These are phyloP conservation scores for Ctenodactylus gundi DNA, from an alignment of 2,113 vertebrate species.

Conservation along the genomic window DNA sequence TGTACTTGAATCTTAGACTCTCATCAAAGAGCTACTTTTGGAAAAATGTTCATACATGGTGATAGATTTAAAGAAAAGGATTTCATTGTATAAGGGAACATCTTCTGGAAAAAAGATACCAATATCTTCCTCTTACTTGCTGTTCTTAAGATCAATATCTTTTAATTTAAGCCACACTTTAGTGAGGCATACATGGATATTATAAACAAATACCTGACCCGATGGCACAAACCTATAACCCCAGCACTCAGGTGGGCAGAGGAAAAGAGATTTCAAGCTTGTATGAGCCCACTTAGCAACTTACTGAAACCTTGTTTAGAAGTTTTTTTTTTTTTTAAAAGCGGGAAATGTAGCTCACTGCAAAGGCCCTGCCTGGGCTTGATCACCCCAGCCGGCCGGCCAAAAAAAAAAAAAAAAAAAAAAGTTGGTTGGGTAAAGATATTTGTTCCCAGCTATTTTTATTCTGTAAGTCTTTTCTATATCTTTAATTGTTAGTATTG, in stretches of 20 bases:
- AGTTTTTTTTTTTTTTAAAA: too few species aligned
- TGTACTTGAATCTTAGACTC: not conserved
- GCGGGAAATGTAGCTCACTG: too few species aligned
- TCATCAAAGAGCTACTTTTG: not conserved
- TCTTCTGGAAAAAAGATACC: not conserved
- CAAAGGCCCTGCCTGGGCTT: too few species aligned
- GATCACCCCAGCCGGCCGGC: too few species aligned
- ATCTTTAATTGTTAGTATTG: slow-evolving; percentile 24
- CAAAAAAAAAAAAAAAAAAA: too few species aligned
- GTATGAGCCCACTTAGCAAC: too few species aligned
- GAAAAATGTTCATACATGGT: not conserved
- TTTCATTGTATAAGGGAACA: not conserved
- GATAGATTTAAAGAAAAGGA: not conserved
- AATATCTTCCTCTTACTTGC: not conserved
- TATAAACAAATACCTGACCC: slow-evolving; percentile 27
- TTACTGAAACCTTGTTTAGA: too few species aligned
- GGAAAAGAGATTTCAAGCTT: too few species aligned
- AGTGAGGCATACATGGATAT: not conserved
- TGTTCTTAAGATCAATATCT: slow-evolving; percentile 21
- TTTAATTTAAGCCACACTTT: not conserved
- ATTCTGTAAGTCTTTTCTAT: not conserved
- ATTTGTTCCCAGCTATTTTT: slow-evolving; percentile 32
- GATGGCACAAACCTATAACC: too few species aligned
- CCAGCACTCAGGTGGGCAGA: too few species aligned
- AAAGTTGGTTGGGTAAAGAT: not conserved